These are phyloP conservation scores for Phalacrocorax carbo DNA, from an alignment of 2,113 vertebrate genomes.

Conservation along the genomic window DNA sequence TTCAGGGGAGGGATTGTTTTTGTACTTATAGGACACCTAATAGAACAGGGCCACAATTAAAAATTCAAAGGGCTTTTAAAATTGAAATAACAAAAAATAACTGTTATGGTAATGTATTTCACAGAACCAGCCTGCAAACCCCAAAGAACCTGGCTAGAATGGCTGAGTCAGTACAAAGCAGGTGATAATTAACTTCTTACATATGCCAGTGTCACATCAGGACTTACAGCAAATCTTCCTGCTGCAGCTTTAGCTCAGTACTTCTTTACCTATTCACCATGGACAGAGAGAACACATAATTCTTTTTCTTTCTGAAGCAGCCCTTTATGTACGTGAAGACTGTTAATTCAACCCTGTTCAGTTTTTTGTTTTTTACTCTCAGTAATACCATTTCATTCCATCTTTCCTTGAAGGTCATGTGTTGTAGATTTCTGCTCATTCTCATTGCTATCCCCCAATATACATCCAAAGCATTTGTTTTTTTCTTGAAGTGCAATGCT, in stretches of 20 bases:
- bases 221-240: conserved; percentile 2
- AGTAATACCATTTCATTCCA: neutral
- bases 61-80: neutral
- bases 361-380: neutral
- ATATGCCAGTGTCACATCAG: neutral
- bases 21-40: neutral
- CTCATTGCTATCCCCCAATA: neutral
- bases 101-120: neutral
- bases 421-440: neutral
- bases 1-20: neutral
- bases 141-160: neutral
- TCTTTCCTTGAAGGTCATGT: neutral
- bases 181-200: neutral
- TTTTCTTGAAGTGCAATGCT: neutral
- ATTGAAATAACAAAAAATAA: neutral
- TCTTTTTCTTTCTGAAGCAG: neutral
- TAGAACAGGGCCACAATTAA: neutral
- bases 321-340: neutral
- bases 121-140: neutral
- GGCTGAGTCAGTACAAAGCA: neutral
- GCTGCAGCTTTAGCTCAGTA: neutral
- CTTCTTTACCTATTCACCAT: neutral
- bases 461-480: neutral
- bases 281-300: neutral
- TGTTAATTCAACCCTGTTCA: neutral